A percentile compares a stretch with the other conserved stretches of the same genome.
Evolutionary conservation across 2,888 invertebrate species (phyloP).

Genomic region (Eulithis testata): DNA sequence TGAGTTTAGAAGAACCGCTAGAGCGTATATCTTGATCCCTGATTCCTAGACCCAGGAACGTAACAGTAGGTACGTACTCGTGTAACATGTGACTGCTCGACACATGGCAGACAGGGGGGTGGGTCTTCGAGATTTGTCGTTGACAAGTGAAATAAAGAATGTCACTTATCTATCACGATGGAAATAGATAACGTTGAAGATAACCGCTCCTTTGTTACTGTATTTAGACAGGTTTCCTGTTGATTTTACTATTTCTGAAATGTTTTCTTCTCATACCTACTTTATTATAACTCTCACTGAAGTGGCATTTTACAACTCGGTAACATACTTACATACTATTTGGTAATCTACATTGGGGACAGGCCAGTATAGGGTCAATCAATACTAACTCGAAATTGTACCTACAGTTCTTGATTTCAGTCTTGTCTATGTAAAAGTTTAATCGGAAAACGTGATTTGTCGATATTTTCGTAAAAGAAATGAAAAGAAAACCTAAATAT

Average conservation of each 20-base stretch:
- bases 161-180: conserved; percentile 56
- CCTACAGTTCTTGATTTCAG: too few relatives aligned
- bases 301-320: too few relatives aligned
- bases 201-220: conserved; percentile 21
- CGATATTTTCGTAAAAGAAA: too few relatives aligned
- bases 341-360: too few relatives aligned
- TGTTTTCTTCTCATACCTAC: too few relatives aligned
- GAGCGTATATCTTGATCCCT: conserved; percentile 44
- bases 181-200: conserved; percentile 44
- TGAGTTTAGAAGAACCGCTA: conserved; percentile 39
- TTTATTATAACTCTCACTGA: too few relatives aligned
- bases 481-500: too few relatives aligned
- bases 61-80: conserved; percentile 60
- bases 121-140: conserved; percentile 80
- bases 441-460: too few relatives aligned
- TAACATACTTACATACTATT: too few relatives aligned
- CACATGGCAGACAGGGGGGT: conserved; percentile 75
- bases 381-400: too few relatives aligned
- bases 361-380: too few relatives aligned
- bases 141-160: conserved; percentile 75
- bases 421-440: too few relatives aligned
- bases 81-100: conserved; percentile 73
- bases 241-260: conserved; percentile 1
- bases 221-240: conserved; percentile 8
- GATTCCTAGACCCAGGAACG: conserved; percentile 46